Evolutionary conservation across 2,113 vertebrate species (phyloP).

Genomic region (Sardina pilchardus): DNA sequence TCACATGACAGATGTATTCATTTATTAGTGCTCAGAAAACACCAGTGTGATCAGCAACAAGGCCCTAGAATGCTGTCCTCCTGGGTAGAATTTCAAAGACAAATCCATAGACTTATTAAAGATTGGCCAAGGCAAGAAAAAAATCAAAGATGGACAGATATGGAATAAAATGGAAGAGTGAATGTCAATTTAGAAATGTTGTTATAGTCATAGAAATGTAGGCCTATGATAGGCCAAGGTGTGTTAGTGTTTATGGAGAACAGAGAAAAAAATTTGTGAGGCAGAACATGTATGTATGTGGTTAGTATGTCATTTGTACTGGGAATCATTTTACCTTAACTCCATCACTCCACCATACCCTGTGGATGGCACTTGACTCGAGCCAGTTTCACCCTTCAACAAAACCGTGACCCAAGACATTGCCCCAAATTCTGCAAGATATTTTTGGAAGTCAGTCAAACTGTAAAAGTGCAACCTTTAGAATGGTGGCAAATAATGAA

Average conservation of each 20-base stretch:
- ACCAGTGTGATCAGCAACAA: too few relatives aligned
- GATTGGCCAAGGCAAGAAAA: not conserved
- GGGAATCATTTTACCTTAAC: not conserved
- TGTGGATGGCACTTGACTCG: not conserved
- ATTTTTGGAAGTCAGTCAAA: not conserved
- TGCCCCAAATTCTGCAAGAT: not conserved
- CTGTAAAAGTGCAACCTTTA: not conserved
- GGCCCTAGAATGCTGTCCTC: not conserved
- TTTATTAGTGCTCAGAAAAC: not conserved
- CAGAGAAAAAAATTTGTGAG: too few relatives aligned
- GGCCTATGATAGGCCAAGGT: too few relatives aligned
- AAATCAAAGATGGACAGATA: not conserved
- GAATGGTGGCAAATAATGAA: not conserved
- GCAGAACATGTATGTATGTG: not conserved
- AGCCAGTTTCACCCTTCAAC: not conserved
- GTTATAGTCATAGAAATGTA: too few relatives aligned
- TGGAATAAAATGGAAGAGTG: too few relatives aligned
- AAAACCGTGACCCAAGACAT: not conserved
- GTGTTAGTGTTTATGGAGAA: too few relatives aligned
- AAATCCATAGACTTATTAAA: not conserved
- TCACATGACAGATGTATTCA: not conserved
- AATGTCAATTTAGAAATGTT: too few relatives aligned
- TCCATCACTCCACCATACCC: not conserved
- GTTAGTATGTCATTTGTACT: not conserved
- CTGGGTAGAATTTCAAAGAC: not conserved